Evolutionary conservation across 2,888 invertebrate genomes (phyloP).

Genomic region (Drosophila lacicola): DNA sequence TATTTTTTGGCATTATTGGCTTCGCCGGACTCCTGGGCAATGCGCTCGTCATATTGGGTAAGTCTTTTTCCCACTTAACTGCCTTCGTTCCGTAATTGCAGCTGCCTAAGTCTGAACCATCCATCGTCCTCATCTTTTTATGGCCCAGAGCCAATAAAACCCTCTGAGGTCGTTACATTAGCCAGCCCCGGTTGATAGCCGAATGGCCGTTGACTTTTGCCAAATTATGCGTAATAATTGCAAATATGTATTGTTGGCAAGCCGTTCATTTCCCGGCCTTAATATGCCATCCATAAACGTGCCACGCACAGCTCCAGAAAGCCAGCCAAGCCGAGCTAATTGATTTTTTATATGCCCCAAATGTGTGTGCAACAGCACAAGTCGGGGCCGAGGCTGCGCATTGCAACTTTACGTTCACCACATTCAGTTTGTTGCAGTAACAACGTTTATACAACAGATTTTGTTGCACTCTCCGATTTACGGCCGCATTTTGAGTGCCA

Average conservation of each 20-base stretch:
- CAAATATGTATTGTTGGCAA: slow-evolving; percentile 38
- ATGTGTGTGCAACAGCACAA: neutral
- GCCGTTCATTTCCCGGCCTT: slow-evolving; percentile 25
- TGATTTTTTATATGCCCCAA: slow-evolving; percentile 59
- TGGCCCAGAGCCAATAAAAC: slow-evolving; percentile 19
- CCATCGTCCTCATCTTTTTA: slow-evolving; percentile 7
- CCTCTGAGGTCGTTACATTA: slow-evolving; percentile 43
- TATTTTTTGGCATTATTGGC: slow-evolving; percentile 94
- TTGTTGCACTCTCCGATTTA: slow-evolving; percentile 6
- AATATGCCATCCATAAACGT: slow-evolving; percentile 35
- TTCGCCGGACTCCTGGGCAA: slow-evolving; percentile 96
- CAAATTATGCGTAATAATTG: slow-evolving; percentile 76
- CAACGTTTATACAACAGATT: slow-evolving; percentile 3
- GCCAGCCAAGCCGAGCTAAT: slow-evolving; percentile 49
- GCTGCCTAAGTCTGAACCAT: neutral
- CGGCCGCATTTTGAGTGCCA: neutral
- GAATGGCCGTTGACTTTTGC: slow-evolving; percentile 32
- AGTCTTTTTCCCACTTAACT: slow-evolving; percentile 55
- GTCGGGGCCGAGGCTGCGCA: neutral
- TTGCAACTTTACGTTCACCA: slow-evolving; percentile 19
- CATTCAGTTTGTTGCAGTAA: slow-evolving; percentile 13
- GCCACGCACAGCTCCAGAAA: slow-evolving; percentile 4
- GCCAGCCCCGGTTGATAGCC: slow-evolving; percentile 21
- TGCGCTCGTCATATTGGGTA: slow-evolving; percentile 91
- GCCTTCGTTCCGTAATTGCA: slow-evolving; percentile 2